Percentiles rank a stretch among this genome's conserved stretches.
phyloP scores from a whole-genome alignment of 1,140 invertebrate genomes.

The Latrodectus geometricus region DNA sequence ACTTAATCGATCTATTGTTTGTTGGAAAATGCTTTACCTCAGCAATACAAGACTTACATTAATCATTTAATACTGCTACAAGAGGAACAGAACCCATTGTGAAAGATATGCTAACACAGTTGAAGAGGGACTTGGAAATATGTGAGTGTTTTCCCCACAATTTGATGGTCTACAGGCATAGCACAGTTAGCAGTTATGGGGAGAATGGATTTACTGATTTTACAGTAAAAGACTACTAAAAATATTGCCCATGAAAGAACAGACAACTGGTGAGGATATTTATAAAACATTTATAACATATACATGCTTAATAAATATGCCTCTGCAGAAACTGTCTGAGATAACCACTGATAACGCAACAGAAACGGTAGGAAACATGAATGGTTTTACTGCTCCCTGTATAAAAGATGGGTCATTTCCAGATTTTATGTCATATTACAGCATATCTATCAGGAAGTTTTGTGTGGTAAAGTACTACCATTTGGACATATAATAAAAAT shows the following conservation, averaged over 20 bases:
- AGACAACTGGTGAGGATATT: not conserved
- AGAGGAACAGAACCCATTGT: too few relatives aligned
- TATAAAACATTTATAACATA: constrained; percentile 25
- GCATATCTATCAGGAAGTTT: constrained; percentile 35
- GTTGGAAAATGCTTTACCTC: too few relatives aligned
- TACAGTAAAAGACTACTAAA: constrained; percentile 24
- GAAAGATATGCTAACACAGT: too few relatives aligned
- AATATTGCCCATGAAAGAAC: constrained; percentile 27
- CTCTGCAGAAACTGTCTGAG: not conserved
- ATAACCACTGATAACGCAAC: not conserved
- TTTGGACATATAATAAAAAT: constrained; percentile 23
- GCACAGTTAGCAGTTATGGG: not conserved
- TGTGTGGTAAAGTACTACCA: constrained; percentile 13
- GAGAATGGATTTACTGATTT: constrained; percentile 29
- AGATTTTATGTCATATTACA: constrained; percentile 21
- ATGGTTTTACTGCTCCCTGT: constrained; percentile 14
- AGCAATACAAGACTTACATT: too few relatives aligned
- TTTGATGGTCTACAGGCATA: too few relatives aligned
- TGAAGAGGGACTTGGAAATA: too few relatives aligned
- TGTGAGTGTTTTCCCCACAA: too few relatives aligned
- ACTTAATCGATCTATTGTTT: too few relatives aligned
- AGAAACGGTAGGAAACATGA: not conserved
- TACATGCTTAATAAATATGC: not conserved
- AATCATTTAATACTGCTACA: too few relatives aligned
- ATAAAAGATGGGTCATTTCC: constrained; percentile 11